Conservation (phyloP, 2,797 vertebrate species). For the Sylvia borin region DNA sequence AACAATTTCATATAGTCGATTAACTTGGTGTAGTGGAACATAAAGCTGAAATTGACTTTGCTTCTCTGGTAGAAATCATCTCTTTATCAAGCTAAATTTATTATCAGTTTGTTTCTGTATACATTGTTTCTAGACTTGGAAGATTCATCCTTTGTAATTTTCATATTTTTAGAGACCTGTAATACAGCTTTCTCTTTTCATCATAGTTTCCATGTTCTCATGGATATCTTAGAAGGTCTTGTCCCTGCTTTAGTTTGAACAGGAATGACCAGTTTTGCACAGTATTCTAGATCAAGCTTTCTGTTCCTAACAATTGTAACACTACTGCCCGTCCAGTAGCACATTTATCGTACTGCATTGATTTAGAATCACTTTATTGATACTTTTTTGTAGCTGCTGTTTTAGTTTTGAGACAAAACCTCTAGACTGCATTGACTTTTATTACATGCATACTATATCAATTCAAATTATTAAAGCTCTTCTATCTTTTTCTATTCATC, state of each 20-base stretch:
- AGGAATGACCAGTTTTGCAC: background rate
- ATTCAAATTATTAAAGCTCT: background rate
- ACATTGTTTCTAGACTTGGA: background rate
- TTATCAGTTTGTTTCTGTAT: background rate
- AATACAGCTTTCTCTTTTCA: rapidly evolving
- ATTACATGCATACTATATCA: background rate
- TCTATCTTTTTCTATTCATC: background rate
- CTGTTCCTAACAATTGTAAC: background rate
- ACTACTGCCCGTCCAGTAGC: background rate
- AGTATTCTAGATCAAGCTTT: background rate
- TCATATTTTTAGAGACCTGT: background rate
- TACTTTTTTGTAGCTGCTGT: background rate
- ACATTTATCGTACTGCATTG: rapidly evolving
- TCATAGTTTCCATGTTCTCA: background rate
- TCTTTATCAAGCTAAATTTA: background rate
- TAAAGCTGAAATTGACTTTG: background rate
- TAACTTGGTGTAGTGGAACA: background rate
- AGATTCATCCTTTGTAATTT: background rate
- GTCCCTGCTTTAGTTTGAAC: background rate
- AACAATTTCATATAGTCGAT: background rate
- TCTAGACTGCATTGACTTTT: background rate
- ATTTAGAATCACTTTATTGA: background rate
- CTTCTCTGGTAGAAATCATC: background rate
- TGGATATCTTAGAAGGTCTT: background rate
- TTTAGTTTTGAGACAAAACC: background rate